Evolutionary conservation across 2,888 invertebrate species (phyloP), one percentile per base, ranked within the genome.

Genomic region (Panorpa germanica): DNA sequence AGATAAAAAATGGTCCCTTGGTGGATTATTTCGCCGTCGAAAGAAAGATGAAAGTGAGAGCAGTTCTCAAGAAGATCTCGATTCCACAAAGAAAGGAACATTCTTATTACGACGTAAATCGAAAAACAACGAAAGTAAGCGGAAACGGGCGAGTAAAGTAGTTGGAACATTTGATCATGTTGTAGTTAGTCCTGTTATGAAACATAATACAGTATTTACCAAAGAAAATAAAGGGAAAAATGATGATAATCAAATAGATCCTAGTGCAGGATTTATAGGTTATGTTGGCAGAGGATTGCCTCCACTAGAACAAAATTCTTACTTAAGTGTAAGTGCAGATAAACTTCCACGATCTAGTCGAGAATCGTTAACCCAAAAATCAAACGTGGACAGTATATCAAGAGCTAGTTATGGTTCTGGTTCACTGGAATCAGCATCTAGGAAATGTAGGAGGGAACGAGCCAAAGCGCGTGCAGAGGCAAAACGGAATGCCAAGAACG

Each of bases 1-100:
- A 41, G 58, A 55, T 41, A 67, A 65, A 45, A 80, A 78, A 51
- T 83, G 82, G 82, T 76, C 77, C 6, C 65, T 83, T 24, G 80
- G 82, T 5, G 75, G 73, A 42, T 61, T 83, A 3, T 76, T 83
- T 46, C 63, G 76, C 37, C 63, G 74, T 46, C 75, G 75, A 52
- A 78, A 77, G 50, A 70, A 71, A 39, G 67, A 69, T 35, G 63
- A 64, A 25, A 69, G 67, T 29, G 52, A 52, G 2, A 38, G 39
- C 22, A 53, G 53, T 13, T 53, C 53, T 8, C 54, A 55, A 27
- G 54, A 55, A 34, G 55, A 54, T 42, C 49, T 50, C 19, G 55
- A 55, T n/a, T n/a, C n/a, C n/a, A n/a, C n/a, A n/a, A n/a, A n/a
- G 44, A n/a, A n/a, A n/a, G n/a, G n/a, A n/a, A n/a, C n/a, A n/a